Evolutionary conservation across 2,113 vertebrate genomes (phyloP).

Genomic region (Protobothrops flavoviridis): DNA sequence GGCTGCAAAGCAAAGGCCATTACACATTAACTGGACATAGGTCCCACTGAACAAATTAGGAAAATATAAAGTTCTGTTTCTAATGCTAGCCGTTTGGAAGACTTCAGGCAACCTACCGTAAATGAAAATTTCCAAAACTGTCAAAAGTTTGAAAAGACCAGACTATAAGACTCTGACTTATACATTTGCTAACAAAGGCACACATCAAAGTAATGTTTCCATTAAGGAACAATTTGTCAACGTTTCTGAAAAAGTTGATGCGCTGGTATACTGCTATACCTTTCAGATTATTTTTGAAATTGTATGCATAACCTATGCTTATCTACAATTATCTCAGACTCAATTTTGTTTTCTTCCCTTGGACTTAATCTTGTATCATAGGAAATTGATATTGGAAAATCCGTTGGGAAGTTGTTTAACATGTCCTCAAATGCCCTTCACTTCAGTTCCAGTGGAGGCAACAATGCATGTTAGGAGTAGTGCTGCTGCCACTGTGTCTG

Average conservation of each 20-base stretch:
- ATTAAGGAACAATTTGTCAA: background rate
- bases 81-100: background rate
- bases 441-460: conserved; percentile 62
- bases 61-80: background rate
- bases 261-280: fast-evolving
- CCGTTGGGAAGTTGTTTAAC: conserved; percentile 57
- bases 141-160: background rate
- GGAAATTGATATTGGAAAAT: conserved; percentile 59
- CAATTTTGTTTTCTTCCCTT: conserved; percentile 40
- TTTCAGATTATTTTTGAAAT: background rate
- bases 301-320: background rate
- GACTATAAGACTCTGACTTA: background rate
- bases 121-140: background rate
- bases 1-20: background rate
- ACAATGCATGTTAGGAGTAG: conserved; percentile 53
- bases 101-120: background rate
- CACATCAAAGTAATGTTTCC: background rate
- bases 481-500: conserved; percentile 68
- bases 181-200: background rate
- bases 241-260: background rate
- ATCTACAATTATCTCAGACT: conserved; percentile 12
- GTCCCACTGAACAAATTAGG: background rate
- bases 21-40: background rate
- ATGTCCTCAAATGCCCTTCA: conserved; percentile 44
- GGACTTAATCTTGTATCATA: conserved; percentile 43